Percentiles rank a stretch among this genome's conserved stretches.
Conservation (phyloP, 2,797 vertebrate species). For the Etheostoma perlongum region DNA sequence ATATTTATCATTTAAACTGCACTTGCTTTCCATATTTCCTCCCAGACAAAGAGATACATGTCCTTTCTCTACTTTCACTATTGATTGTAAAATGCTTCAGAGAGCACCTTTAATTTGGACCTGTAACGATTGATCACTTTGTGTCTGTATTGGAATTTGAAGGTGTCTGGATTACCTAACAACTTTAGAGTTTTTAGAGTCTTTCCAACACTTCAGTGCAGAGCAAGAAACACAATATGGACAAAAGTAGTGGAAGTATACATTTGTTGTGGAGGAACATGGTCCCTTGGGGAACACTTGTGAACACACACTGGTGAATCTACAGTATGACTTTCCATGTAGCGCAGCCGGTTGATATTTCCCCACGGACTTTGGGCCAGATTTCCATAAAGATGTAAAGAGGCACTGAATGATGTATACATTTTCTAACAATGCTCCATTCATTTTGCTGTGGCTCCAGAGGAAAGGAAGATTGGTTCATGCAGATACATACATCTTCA, state of each 20-base stretch:
- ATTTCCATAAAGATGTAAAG: too few relatives aligned
- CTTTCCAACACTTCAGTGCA: background rate
- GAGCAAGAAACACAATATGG: background rate
- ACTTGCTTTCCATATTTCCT: background rate
- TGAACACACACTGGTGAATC: background rate
- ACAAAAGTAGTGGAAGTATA: background rate
- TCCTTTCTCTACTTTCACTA: background rate
- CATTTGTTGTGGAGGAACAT: background rate
- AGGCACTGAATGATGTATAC: too few relatives aligned
- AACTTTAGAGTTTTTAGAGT: background rate
- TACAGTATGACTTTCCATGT: too few relatives aligned
- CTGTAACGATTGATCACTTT: background rate
- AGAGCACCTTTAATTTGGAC: slow-evolving; percentile 3
- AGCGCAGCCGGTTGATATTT: background rate
- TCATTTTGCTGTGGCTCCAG: too few relatives aligned
- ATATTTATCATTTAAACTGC: background rate
- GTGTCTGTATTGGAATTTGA: background rate
- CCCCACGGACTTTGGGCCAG: too few relatives aligned
- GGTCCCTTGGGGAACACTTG: background rate
- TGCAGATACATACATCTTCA: too few relatives aligned
- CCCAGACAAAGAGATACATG: background rate
- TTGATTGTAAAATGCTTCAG: slow-evolving; percentile 33
- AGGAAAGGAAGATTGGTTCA: too few relatives aligned
- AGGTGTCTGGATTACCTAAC: background rate
- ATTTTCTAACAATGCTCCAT: too few relatives aligned